phyloP scores from a whole-genome alignment of 2,797 vertebrate genomes.

The Chrysocyon brachyurus region DNA sequence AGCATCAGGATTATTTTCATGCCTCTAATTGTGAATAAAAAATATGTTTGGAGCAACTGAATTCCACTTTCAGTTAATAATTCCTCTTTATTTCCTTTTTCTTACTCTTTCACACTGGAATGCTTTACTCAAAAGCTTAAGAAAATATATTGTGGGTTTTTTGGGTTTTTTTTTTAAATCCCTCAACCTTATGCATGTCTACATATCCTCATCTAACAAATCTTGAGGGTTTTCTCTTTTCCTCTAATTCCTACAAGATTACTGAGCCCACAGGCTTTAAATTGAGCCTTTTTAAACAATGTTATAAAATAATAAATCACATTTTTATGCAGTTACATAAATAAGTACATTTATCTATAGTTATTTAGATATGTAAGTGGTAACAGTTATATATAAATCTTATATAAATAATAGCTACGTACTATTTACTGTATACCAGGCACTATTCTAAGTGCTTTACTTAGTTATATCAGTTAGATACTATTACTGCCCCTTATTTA shows the following conservation, averaged over 20 bases:
- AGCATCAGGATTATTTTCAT: conserved; percentile 42
- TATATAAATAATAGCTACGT: background rate
- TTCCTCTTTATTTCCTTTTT: conserved; percentile 16
- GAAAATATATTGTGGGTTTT: background rate
- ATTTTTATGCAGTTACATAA: conserved; percentile 4
- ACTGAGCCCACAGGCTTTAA: conserved; percentile 13
- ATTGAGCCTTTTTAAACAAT: background rate
- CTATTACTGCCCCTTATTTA: background rate
- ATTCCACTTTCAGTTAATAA: background rate
- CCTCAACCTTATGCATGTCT: background rate
- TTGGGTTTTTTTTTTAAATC: background rate
- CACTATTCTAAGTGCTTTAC: background rate
- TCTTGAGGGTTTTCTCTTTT: conserved; percentile 49
- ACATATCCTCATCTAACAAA: background rate
- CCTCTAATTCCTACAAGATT: background rate
- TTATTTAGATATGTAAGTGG: conserved; percentile 13
- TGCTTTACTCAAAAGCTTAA: conserved; percentile 48
- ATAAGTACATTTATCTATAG: background rate
- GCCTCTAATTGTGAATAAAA: background rate
- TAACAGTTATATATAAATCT: background rate
- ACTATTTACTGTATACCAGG: background rate
- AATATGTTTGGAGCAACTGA: background rate
- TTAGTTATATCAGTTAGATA: conserved; percentile 25
- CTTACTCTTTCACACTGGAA: conserved; percentile 57
- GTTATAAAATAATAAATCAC: conserved; percentile 44